Percentiles rank a stretch among this genome's conserved stretches.
Conservation (phyloP, 2,888 invertebrate genomes). For the Drosophila monieri region DNA sequence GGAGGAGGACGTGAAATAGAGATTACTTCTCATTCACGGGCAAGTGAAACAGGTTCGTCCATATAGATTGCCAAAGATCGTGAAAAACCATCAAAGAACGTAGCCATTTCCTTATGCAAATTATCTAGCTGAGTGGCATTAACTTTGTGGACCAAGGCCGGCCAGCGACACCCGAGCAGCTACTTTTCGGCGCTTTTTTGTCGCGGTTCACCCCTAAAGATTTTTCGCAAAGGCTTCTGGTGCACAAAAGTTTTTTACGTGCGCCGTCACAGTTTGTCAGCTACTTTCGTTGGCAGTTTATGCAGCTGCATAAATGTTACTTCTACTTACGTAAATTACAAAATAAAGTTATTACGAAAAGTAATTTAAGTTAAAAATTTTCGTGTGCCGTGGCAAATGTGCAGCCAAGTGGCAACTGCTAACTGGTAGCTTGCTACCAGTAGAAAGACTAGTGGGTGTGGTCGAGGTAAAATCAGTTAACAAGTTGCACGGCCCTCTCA, state of each 20-base stretch:
- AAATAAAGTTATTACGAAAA: slow-evolving; percentile 77
- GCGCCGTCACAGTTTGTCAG: slow-evolving; percentile 75
- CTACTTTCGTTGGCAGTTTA: slow-evolving; percentile 69
- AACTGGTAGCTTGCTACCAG: slow-evolving; percentile 44
- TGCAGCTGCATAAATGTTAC: slow-evolving; percentile 77
- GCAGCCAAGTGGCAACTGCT: slow-evolving; percentile 65
- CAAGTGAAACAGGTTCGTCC: slow-evolving; percentile 17
- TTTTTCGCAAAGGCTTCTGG: slow-evolving; percentile 65
- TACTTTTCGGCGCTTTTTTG: background rate
- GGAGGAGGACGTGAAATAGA: slow-evolving; percentile 1
- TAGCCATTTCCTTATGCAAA: slow-evolving; percentile 36
- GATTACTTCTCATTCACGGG: slow-evolving; percentile 15
- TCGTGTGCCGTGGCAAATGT: slow-evolving; percentile 69
- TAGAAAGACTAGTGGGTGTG: slow-evolving; percentile 36
- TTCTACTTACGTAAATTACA: slow-evolving; percentile 77
- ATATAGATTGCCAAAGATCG: slow-evolving; percentile 39
- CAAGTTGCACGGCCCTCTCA: slow-evolving; percentile 55
- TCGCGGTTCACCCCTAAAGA: slow-evolving; percentile 10
- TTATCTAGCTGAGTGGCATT: slow-evolving; percentile 33
- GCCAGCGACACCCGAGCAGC: background rate
- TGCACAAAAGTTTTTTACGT: slow-evolving; percentile 67
- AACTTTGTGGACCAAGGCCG: slow-evolving; percentile 35
- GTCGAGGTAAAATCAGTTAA: slow-evolving; percentile 63
- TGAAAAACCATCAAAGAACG: slow-evolving; percentile 31
- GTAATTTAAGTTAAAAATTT: slow-evolving; percentile 77